A percentile compares a stretch with the other conserved stretches of the same genome.
These are phyloP conservation scores for Zaprionus tsacasi DNA, from an alignment of 1,140 invertebrate species.

Conservation along the genomic window DNA sequence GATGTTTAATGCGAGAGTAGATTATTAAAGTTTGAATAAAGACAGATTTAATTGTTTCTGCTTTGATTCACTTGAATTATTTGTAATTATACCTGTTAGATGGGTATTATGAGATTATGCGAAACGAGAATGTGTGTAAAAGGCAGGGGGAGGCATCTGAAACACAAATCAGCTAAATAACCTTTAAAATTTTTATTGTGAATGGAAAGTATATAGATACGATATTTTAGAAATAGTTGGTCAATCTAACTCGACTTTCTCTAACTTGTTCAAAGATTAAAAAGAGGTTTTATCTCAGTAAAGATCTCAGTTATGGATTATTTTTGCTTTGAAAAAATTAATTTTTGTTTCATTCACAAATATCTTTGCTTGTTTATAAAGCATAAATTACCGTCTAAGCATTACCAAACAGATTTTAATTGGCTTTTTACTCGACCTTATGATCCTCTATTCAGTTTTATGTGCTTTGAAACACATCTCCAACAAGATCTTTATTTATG, in stretches of 20 bases:
- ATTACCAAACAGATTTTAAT: not conserved
- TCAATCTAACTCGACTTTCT: too few species aligned
- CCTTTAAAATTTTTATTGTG: not conserved
- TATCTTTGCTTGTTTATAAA: not conserved
- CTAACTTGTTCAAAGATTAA: too few species aligned
- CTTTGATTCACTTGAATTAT: not conserved
- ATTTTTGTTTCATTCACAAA: not conserved
- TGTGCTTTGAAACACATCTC: conserved; percentile 29
- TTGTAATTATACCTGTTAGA: not conserved
- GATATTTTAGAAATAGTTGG: too few species aligned
- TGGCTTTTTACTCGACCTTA: not conserved
- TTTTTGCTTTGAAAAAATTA: not conserved
- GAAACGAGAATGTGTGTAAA: too few species aligned
- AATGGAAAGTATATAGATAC: too few species aligned
- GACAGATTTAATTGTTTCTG: not conserved
- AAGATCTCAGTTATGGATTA: not conserved
- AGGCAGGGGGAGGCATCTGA: too few species aligned
- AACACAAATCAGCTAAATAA: too few species aligned
- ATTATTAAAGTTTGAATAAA: not conserved
- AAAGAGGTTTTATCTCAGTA: not conserved
- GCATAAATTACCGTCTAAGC: not conserved
- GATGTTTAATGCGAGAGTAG: not conserved
- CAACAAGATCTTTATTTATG: conserved; percentile 22
- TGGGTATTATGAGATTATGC: too few species aligned
- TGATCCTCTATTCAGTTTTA: conserved; percentile 9